Conservation (phyloP, 2,113 vertebrate genomes). For the Verasper variegatus region DNA sequence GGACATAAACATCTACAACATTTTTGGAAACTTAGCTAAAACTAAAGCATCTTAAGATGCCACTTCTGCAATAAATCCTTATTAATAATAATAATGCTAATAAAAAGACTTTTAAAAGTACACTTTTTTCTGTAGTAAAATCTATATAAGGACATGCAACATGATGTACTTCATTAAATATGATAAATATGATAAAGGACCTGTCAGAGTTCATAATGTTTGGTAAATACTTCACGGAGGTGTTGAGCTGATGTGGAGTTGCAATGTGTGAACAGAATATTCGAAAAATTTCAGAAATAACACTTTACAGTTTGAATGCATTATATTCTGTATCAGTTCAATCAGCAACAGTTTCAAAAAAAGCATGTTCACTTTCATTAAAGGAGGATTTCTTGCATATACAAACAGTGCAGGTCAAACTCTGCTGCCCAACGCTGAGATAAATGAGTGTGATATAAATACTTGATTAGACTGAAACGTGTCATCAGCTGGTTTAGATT, state of each 20-base stretch:
- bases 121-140: background rate
- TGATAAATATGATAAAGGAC: background rate
- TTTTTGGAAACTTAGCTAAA: background rate
- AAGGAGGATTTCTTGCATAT: no score
- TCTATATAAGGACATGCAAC: background rate
- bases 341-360: no score
- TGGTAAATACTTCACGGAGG: no score
- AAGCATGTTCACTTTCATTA: no score
- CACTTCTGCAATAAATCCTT: background rate
- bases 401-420: background rate
- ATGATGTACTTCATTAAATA: background rate
- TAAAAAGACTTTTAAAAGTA: background rate
- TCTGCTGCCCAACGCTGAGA: conserved; percentile 3
- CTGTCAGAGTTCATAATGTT: no score
- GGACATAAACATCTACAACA: background rate
- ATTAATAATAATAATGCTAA: no score
- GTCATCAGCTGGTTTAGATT: conserved; percentile 7
- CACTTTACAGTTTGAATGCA: no score
- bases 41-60: background rate
- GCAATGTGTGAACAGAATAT: background rate
- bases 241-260: no score
- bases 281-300: background rate
- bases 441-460: background rate
- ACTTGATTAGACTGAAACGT: conserved; percentile 8
- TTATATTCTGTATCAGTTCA: background rate